A percentile compares a stretch with the other conserved stretches of the same genome.
phyloP scores from a whole-genome alignment of 2,888 invertebrate genomes.

The Megalurothrips usitatus region DNA sequence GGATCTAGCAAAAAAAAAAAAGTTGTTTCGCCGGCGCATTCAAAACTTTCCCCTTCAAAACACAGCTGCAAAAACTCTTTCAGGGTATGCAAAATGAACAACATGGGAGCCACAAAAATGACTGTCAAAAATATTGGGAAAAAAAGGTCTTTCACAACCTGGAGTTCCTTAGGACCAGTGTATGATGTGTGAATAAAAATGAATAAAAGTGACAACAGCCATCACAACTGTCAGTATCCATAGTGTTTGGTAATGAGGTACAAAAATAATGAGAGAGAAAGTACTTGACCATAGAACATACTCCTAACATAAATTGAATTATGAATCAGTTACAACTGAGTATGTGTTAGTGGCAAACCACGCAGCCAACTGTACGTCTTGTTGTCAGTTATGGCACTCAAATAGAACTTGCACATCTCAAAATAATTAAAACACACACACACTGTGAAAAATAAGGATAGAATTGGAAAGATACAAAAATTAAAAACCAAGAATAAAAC shows the following conservation, averaged over 20 bases:
- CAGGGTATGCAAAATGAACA: not conserved
- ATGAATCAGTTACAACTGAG: not conserved
- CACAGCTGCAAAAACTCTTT: slow-evolving; percentile 22
- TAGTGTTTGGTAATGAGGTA: no score
- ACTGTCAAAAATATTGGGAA: not conserved
- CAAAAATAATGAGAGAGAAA: not conserved
- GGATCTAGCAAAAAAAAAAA: not conserved
- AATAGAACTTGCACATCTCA: no score
- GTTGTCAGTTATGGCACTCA: not conserved
- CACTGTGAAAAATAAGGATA: not conserved
- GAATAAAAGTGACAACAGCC: not conserved
- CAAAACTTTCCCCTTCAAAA: slow-evolving; percentile 21
- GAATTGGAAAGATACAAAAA: not conserved
- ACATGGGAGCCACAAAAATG: slow-evolving; percentile 21
- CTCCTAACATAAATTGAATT: not conserved
- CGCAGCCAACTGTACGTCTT: not conserved
- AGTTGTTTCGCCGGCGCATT: slow-evolving; percentile 7
- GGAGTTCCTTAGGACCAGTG: not conserved
- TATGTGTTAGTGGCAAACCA: not conserved
- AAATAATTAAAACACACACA: no score
- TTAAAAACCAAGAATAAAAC: not conserved
- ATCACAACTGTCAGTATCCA: no score
- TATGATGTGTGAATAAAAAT: not conserved
- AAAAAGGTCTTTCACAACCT: not conserved
- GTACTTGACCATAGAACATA: not conserved